Conservation (phyloP, 1,140 invertebrate genomes). For the Potamilus streckersoni region DNA sequence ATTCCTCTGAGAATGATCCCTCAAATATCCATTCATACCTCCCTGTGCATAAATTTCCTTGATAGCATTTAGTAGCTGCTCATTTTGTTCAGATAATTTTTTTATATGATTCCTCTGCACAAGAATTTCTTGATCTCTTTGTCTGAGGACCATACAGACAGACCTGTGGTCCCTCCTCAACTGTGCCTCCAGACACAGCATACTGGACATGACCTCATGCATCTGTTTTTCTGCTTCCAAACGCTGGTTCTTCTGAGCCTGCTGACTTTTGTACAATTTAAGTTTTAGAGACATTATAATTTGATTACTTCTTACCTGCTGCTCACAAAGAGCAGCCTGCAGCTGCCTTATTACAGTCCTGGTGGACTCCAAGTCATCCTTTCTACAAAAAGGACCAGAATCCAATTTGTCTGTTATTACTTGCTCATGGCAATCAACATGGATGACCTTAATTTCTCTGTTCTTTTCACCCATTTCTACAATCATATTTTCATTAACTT, state of each 20-base stretch:
- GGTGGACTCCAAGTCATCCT: constrained; percentile 4
- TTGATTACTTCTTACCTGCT: constrained; percentile 17
- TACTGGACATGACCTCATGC: constrained; percentile 17
- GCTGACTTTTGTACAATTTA: constrained; percentile 19
- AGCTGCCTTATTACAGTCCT: neutral
- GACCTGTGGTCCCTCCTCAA: constrained; percentile 16
- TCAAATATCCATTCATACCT: constrained; percentile 32
- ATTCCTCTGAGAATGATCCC: constrained; percentile 13
- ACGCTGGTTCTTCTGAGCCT: constrained; percentile 6
- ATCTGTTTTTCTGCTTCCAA: constrained; percentile 13
- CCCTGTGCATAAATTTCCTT: constrained; percentile 32
- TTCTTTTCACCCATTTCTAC: no score
- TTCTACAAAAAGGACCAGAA: no score
- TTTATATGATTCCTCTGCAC: constrained; percentile 7
- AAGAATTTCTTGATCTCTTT: constrained; percentile 13
- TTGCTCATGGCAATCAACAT: no score
- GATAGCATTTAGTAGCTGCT: constrained; percentile 27
- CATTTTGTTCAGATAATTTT: constrained; percentile 26
- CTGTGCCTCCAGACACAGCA: constrained; percentile 20
- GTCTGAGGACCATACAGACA: constrained; percentile 2
- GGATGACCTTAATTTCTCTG: no score
- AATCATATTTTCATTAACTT: no score
- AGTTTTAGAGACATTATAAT: constrained; percentile 21
- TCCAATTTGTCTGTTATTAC: no score
- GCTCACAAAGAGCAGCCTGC: constrained; percentile 5